Base-by-base conservation (phyloP, 2,797 vertebrate genomes). In the Acanthurus leucopareius region DNA sequence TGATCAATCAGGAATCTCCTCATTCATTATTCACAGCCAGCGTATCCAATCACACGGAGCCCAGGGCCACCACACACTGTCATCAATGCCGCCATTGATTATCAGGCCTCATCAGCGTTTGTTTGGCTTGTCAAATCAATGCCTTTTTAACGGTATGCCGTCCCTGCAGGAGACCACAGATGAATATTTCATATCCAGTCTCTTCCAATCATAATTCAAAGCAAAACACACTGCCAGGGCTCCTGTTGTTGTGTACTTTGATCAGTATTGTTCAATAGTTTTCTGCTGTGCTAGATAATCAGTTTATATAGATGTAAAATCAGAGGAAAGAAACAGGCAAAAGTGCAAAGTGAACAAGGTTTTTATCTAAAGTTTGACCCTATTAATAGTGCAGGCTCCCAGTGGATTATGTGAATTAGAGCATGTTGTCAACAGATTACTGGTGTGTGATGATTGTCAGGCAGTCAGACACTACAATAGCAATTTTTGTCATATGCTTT, bases 101-200 rank as follows among this genome's bases (percentile, higher is more conserved):
- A 94, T 92, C 86, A 91, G 88, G 89, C 90, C 91, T 93, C 92
- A 94, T 94, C 94, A 92, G 91, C 89, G 83, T 93, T 94, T 94
- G 93, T 93, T 94, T 93, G 93, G 88, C 90, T 94, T 94, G 92
- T 94, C 92, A 93, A 93, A 94, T 94, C 93, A 92, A 93, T 94
- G 91, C 79, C 91, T 90, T 92, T 92, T 92, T 93, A 94, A 92
- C 92, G 72, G 85, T 89, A 86, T 61, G 78, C 82, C 56, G 66
- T 91, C 90, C 89, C 89, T 87, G 86, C 86, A 90, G 91, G 90
- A 90, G 89, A 92, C 86, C 88, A 69, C 90, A 81, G 73, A 94
- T 94, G 89, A 94, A 94, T 94, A 92, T 94, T 94, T 94, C 92
- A 94, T 92, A 89, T 70, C 78, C 78, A 53, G 60, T 88, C 83